Base-by-base conservation (phyloP, 2,113 vertebrate species). In the Columbina picui region DNA sequence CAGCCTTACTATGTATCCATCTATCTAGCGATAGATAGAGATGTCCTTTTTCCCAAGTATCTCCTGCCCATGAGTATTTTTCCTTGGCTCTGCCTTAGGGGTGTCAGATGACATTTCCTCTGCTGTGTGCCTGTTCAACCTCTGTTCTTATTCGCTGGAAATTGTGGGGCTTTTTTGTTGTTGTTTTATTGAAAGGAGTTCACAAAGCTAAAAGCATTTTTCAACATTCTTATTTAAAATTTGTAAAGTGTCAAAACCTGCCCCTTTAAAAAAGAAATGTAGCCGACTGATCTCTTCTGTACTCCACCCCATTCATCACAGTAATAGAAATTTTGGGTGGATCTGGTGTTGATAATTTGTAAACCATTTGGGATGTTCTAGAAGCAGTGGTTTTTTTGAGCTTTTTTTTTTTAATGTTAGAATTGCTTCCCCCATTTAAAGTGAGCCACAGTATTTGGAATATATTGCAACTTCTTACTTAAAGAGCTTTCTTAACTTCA, bases 71-170 rank as follows among this genome's bases (percentile, higher is more conserved):
- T 89, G 77, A 89, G 49, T 81, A 41, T 90, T 96, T 96, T 90
- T 47, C 39, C 77, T 79, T 93, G 92, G 86, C 93, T 96, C 43
- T 92, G 49, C 52, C 69, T 69, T 64, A 26, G 3, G 64, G 84
- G 93, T 94, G 87, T 93, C 93, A 32, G 79, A 90, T 94, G 85
- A 94, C 76, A 89, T 89, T 97, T 96, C 92, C 90, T 94, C 65
- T 96, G 90, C 87, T 93, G n/a, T 70, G 63, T 94, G 94, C 93
- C 95, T 94, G 49, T 75, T 89, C 0, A 8, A 87, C 83, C 96
- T 92, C 91, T 38, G 8, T 90, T 94, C 88, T 94, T 84, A 81
- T 53, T 95, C 0, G 4, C 76, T 90, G 93, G 56, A 79, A 95
- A 49, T 79, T 86, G 26, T 84, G 90, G 74, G 90, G 63, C 45